Conservation (phyloP, 1,140 invertebrate species). For the Polyergus mexicanus region DNA sequence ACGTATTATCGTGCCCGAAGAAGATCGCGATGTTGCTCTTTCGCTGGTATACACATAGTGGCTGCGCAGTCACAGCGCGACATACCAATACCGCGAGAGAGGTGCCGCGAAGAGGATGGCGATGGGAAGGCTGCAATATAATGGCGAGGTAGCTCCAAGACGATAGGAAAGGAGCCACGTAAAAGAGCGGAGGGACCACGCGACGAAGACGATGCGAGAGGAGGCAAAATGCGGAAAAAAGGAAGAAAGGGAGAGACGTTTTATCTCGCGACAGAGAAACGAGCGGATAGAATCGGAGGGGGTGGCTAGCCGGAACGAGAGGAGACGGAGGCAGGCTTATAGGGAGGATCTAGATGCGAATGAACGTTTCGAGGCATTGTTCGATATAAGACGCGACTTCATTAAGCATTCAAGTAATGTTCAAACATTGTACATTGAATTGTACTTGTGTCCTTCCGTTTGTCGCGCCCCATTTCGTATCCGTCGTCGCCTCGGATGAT, state of each 20-base stretch:
- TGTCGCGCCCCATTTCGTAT: conserved; percentile 9
- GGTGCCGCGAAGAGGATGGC: conserved; percentile 16
- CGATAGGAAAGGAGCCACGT: conserved; percentile 42
- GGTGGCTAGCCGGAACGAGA: conserved; percentile 58
- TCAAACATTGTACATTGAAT: conserved; percentile 82
- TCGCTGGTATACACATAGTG: conserved; percentile 31
- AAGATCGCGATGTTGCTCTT: conserved; percentile 63
- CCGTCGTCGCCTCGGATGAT: not conserved
- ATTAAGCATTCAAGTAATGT: conserved; percentile 85
- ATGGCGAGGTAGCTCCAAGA: conserved; percentile 49
- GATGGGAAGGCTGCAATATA: conserved; percentile 60
- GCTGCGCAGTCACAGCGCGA: conserved; percentile 23
- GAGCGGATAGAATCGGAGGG: conserved; percentile 63
- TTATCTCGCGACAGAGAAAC: conserved; percentile 30
- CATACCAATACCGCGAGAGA: conserved; percentile 40
- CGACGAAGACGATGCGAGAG: not conserved
- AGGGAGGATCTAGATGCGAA: conserved; percentile 76
- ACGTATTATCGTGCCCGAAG: conserved; percentile 70
- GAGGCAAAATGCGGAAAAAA: conserved; percentile 11
- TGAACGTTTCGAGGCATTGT: conserved; percentile 82
- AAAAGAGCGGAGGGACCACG: conserved; percentile 47
- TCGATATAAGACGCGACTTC: conserved; percentile 85
- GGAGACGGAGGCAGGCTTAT: conserved; percentile 68
- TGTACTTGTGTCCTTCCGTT: conserved; percentile 71
- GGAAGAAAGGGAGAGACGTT: not conserved